These are phyloP conservation scores for Homarus gammarus DNA, from an alignment of 2,888 invertebrate genomes.

Conservation along the genomic window DNA sequence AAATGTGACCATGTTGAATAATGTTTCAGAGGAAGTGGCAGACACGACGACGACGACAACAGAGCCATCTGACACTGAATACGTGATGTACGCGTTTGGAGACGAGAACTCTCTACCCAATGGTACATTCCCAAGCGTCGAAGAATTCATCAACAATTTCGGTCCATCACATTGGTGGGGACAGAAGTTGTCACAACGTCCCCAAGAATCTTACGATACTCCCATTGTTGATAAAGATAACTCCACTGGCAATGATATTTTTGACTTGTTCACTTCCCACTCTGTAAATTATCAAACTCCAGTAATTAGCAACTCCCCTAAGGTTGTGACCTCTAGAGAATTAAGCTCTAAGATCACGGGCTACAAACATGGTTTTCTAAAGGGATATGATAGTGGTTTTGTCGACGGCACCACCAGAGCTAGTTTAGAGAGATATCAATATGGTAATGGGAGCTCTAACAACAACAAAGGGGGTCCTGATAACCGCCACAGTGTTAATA, in stretches of 20 bases:
- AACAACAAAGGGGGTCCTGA: background rate
- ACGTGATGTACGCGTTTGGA: too few relatives aligned
- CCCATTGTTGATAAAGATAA: background rate
- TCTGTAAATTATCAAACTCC: background rate
- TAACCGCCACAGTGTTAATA: background rate
- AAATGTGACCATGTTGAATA: background rate
- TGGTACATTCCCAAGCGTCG: background rate
- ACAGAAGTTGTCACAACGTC: background rate
- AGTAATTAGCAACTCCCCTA: background rate
- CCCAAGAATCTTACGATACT: background rate
- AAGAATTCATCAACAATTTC: background rate
- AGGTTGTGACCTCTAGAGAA: background rate
- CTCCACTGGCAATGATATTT: background rate
- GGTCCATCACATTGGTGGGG: background rate
- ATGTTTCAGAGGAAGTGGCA: too few relatives aligned
- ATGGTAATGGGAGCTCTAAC: background rate
- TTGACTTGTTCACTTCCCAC: background rate
- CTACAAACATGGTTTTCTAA: slow-evolving; percentile 38
- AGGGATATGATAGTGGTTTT: slow-evolving; percentile 36
- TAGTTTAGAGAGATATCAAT: background rate
- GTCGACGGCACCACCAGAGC: background rate
- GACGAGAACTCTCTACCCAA: background rate
- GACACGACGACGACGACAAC: background rate
- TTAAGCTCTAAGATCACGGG: background rate
- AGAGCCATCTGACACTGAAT: background rate